Evolutionary conservation across 2,888 invertebrate genomes (phyloP).

Genomic region (Dorcus hopei): DNA sequence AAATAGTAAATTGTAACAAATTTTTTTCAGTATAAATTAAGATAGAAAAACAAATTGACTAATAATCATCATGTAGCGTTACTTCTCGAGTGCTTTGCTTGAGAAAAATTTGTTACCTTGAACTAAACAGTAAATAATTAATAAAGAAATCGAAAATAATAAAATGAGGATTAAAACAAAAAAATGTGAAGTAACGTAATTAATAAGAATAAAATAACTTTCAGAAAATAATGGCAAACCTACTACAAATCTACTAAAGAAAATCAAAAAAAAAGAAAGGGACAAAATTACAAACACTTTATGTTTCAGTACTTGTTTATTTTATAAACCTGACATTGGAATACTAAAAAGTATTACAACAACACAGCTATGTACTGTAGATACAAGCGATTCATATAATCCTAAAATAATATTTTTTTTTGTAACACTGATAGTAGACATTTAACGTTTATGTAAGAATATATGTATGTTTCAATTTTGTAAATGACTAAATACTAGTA

Average conservation of each 20-base stretch:
- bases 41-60: no score
- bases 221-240: constrained; percentile 48
- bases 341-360: constrained; percentile 12
- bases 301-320: constrained; percentile 19
- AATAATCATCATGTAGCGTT: no score
- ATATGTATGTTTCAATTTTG: constrained; percentile 12
- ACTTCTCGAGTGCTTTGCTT: no score
- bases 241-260: constrained; percentile 35
- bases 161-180: not conserved
- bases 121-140: no score
- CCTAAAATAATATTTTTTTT: not conserved
- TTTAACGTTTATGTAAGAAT: constrained; percentile 9
- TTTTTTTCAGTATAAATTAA: no score
- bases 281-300: constrained; percentile 16
- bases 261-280: constrained; percentile 22
- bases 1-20: no score
- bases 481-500: constrained; percentile 19
- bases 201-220: constrained; percentile 4
- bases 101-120: no score
- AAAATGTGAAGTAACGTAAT: constrained; percentile 4
- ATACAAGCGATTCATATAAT: not conserved
- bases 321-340: constrained; percentile 15
- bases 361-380: not conserved
- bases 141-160: no score
- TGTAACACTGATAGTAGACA: not conserved